Evolutionary conservation across 2,888 invertebrate genomes (phyloP).

Genomic region (Hemaris fuciformis): DNA sequence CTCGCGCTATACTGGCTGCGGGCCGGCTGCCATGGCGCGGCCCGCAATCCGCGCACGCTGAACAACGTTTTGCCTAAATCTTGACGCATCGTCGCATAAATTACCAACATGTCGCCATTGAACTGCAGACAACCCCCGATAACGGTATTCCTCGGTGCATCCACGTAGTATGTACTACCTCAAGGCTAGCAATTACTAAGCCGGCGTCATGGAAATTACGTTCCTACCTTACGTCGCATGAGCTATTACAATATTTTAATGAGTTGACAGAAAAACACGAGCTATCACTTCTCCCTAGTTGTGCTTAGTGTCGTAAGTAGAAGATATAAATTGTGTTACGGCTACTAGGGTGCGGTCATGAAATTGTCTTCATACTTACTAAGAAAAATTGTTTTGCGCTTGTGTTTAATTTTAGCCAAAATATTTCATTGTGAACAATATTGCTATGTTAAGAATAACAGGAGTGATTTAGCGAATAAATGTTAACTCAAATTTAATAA

Average conservation of each 20-base stretch:
- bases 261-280: neutral
- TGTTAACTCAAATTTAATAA: too few relatives aligned
- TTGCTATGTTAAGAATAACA: too few relatives aligned
- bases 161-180: neutral
- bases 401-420: too few relatives aligned
- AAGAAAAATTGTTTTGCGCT: too few relatives aligned
- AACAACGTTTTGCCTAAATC: conserved; percentile 39
- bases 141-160: conserved; percentile 5
- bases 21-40: conserved; percentile 26
- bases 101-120: neutral
- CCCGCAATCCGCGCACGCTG: conserved; percentile 27
- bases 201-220: neutral
- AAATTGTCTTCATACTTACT: too few relatives aligned
- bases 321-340: neutral
- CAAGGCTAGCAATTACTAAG: conserved; percentile 43
- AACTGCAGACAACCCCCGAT: conserved; percentile 3
- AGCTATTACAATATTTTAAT: neutral
- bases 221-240: neutral
- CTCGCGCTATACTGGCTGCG: conserved; percentile 33
- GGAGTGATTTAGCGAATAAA: too few relatives aligned
- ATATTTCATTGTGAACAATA: too few relatives aligned
- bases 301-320: neutral
- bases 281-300: neutral
- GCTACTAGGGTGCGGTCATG: neutral
- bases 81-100: conserved; percentile 30